phyloP scores from a whole-genome alignment of 2,888 invertebrate genomes.

The Coelopa pilipes region DNA sequence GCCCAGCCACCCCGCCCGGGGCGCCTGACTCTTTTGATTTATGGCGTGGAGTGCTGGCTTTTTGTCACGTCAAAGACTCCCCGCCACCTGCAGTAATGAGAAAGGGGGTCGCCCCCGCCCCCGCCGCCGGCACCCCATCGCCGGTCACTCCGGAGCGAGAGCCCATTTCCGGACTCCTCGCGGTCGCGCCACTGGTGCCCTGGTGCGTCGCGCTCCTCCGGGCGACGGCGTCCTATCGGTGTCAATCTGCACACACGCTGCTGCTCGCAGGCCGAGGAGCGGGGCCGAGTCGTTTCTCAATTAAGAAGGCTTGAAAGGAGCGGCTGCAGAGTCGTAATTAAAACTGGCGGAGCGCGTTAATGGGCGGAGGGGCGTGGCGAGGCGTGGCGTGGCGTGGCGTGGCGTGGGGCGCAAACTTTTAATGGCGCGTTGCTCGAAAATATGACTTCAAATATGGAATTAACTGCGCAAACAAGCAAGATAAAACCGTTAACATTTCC shows the following conservation, averaged over 20 bases:
- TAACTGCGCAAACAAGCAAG: conserved; percentile 49
- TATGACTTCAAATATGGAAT: conserved; percentile 54
- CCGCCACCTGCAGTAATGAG: too few relatives aligned
- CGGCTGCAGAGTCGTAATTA: conserved; percentile 7
- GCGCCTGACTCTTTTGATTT: too few relatives aligned
- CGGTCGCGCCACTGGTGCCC: too few relatives aligned
- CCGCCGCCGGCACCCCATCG: too few relatives aligned
- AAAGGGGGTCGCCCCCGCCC: too few relatives aligned
- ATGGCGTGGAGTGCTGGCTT: too few relatives aligned
- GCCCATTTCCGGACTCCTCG: too few relatives aligned
- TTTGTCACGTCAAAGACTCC: too few relatives aligned
- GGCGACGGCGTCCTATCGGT: conserved; percentile 24
- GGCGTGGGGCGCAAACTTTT: conserved; percentile 50
- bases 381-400: neutral
- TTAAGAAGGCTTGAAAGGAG: conserved; percentile 33
- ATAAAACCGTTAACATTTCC: conserved; percentile 57
- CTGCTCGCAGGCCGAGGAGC: neutral
- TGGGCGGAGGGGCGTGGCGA: conserved; percentile 7
- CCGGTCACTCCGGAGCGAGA: too few relatives aligned
- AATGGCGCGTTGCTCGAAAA: conserved; percentile 60
- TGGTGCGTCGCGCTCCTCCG: neutral
- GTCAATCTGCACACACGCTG: conserved; percentile 32
- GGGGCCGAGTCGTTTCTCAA: conserved; percentile 24
- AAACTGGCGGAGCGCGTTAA: conserved; percentile 23
- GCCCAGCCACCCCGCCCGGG: too few relatives aligned